Evolutionary conservation across 2,797 vertebrate genomes (phyloP).

Genomic region (Rallus crepitans): DNA sequence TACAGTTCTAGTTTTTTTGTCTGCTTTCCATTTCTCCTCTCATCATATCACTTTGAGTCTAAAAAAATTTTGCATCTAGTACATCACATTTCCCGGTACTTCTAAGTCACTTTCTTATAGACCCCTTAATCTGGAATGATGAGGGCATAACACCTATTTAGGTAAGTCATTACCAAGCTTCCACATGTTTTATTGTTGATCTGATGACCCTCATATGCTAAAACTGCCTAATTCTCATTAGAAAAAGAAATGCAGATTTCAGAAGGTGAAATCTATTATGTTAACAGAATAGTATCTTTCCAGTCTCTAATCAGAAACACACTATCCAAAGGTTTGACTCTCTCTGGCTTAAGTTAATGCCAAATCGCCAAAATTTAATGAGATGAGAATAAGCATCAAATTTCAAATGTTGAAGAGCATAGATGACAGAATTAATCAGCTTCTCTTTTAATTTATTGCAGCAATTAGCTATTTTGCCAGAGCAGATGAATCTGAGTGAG

Average conservation of each 20-base stretch:
- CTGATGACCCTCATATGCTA: not conserved
- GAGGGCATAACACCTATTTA: not conserved
- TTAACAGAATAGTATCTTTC: slow-evolving; percentile 6
- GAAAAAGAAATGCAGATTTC: slow-evolving; percentile 7
- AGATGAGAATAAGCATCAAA: not conserved
- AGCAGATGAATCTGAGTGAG: not conserved
- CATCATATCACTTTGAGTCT: not conserved
- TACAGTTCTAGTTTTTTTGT: not conserved
- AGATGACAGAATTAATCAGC: slow-evolving; percentile 33
- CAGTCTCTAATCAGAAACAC: not conserved
- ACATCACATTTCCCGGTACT: not conserved
- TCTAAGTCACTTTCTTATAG: not conserved
- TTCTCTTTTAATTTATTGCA: slow-evolving; percentile 30
- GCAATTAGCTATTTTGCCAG: slow-evolving; percentile 55
- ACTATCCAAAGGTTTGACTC: not conserved
- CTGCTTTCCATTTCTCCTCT: not conserved
- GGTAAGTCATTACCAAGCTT: not conserved
- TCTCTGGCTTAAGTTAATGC: not conserved
- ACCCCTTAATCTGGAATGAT: not conserved
- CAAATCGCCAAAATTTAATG: not conserved
- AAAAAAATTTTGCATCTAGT: not conserved
- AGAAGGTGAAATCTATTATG: not conserved
- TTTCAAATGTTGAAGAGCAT: slow-evolving; percentile 6
- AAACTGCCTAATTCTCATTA: slow-evolving; percentile 38
- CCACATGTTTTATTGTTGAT: not conserved